Evolutionary conservation across 1,140 invertebrate genomes (phyloP), one percentile per base, ranked within the genome.

Genomic region (Ips nitidus): DNA sequence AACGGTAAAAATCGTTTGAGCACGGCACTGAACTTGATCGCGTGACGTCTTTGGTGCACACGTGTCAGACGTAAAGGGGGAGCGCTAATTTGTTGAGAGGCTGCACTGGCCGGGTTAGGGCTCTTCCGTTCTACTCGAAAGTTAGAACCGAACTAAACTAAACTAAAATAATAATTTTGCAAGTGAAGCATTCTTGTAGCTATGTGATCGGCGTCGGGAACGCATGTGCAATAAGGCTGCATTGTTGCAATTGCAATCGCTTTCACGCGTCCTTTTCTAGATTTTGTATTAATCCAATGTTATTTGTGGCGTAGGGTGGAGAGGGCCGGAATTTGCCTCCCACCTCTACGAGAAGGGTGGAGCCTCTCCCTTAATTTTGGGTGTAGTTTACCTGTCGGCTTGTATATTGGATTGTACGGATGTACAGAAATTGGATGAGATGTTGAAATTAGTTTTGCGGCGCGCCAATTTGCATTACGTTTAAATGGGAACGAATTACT

Each of bases 131-230:
- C 66, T 52, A 37, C 40, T 40, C 43, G 55, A 59, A 59, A 66
- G 65, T 52, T 58, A 41, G 45, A 66, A n/a, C 55, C 36, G 55
- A 66, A 66, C 65, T 65, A 65, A 65, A 65, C 63, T 47, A 66
- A 77, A 70, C 74, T 72, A 77, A 78, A 75, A 75, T 71, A 75
- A 74, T 77, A 75, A 77, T 78, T 75, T 78, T 74, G 65, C 66
- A 72, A 72, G 72, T 73, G 67, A 66, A 62, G 70, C 72, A 75
- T 72, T 74, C 73, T 52, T 69, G 58, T 45, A 41, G 66, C 66
- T 52, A 40, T 68, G 66, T 68, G 56, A 68, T 68, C 66, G 50
- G 59, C 66, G 53, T 62, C 41, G 47, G 58, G 36, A 62, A 63
- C 58, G 77, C 77, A 78, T 78, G 77, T 78, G 77, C 77, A 78